A percentile compares a stretch with the other conserved stretches of the same genome.
phyloP scores from a whole-genome alignment of 2,888 invertebrate species.

The Epistrophe grossulariae region DNA sequence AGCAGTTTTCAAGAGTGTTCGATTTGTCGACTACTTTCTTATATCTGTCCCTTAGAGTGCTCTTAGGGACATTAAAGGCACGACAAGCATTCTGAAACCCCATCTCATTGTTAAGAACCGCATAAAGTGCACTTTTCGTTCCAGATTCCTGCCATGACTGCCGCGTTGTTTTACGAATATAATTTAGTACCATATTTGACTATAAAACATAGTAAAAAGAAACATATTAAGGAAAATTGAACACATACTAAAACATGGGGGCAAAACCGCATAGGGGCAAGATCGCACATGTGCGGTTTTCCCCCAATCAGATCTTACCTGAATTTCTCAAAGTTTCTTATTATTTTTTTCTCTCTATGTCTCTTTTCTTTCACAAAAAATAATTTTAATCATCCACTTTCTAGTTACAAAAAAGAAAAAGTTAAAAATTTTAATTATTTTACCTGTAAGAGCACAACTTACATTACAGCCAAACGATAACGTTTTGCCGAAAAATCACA shows the following conservation, averaged over 20 bases:
- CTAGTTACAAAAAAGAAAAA: background rate
- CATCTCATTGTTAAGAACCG: no score
- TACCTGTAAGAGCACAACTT: background rate
- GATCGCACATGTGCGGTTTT: slow-evolving; percentile 1
- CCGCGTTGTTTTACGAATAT: no score
- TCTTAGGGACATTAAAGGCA: no score
- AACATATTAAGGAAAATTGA: no score
- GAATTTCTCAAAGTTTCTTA: background rate
- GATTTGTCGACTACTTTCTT: no score
- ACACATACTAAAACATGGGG: background rate
- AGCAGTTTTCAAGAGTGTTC: no score
- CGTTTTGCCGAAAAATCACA: background rate
- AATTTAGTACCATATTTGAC: no score
- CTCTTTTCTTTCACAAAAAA: background rate
- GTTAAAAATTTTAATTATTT: background rate
- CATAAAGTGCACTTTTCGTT: no score
- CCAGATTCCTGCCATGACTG: no score
- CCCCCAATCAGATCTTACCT: background rate
- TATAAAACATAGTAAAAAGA: no score
- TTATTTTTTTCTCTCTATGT: background rate
- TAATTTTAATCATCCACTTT: background rate
- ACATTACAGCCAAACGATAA: background rate
- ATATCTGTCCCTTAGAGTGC: no score
- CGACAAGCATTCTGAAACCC: no score
- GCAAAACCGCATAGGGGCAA: background rate